Percentiles rank a stretch among this genome's conserved stretches.
Conservation (phyloP, 1,140 invertebrate genomes). For the Marisa cornuarietis region DNA sequence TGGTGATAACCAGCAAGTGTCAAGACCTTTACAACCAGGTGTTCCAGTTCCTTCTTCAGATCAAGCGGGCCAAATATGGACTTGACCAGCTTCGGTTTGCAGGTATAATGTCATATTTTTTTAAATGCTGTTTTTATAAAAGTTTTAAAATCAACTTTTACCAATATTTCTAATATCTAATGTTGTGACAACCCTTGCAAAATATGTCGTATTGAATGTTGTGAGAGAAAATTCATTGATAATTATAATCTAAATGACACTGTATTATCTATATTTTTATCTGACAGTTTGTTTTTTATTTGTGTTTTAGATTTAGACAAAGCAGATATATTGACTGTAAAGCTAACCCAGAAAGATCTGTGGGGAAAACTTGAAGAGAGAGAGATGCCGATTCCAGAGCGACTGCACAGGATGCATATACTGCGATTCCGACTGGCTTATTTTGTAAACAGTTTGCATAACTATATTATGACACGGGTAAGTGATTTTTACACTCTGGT, state of each 20-base stretch:
- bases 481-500: constrained; percentile 7
- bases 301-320: constrained; percentile 46
- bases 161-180: too few relatives aligned
- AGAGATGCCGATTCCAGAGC: constrained; percentile 30
- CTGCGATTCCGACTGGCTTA: constrained; percentile 73
- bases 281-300: too few relatives aligned
- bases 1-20: constrained; percentile 69
- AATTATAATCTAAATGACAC: not conserved
- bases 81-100: constrained; percentile 71
- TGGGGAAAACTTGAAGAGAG: constrained; percentile 28
- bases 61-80: constrained; percentile 74
- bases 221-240: not conserved
- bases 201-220: too few relatives aligned
- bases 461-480: constrained; percentile 74
- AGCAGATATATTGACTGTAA: constrained; percentile 29
- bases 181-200: too few relatives aligned
- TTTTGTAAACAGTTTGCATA: constrained; percentile 73
- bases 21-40: constrained; percentile 72
- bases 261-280: not conserved
- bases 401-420: constrained; percentile 69
- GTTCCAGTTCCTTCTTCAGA: constrained; percentile 73
- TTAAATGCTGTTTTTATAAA: not conserved
- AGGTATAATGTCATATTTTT: constrained; percentile 41
- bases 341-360: not conserved
- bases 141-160: not conserved